Evolutionary conservation across 2,113 vertebrate species (phyloP).

Genomic region (Xyliphius kryptos): DNA sequence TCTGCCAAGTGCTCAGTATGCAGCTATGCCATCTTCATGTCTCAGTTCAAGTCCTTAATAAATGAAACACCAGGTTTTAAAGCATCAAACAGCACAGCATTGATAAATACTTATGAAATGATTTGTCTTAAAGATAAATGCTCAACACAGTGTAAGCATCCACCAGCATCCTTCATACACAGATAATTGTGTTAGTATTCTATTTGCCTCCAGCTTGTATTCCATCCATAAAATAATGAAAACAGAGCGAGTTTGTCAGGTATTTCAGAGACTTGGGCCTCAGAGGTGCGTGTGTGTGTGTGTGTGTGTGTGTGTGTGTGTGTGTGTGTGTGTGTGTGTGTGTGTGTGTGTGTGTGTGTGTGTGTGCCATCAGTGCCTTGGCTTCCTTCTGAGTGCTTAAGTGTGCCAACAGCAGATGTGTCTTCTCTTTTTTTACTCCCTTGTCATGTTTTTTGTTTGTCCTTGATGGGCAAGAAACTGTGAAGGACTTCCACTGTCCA

Average conservation of each 20-base stretch:
- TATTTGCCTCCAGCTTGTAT: constrained; percentile 39
- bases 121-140: constrained; percentile 46
- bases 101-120: constrained; percentile 52
- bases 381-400: no score
- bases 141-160: constrained; percentile 44
- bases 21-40: not conserved
- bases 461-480: constrained; percentile 29
- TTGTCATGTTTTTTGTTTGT: constrained; percentile 36
- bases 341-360: no score
- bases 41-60: constrained; percentile 18
- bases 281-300: not conserved
- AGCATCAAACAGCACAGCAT: constrained; percentile 3
- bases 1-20: constrained; percentile 3
- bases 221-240: constrained; percentile 45
- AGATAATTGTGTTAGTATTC: constrained; percentile 55
- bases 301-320: constrained; percentile 15
- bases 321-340: no score
- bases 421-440: constrained; percentile 5
- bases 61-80: constrained; percentile 16
- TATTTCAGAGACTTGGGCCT: constrained; percentile 10
- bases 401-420: no score
- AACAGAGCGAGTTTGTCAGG: constrained; percentile 36
- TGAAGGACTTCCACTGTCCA: constrained; percentile 39
- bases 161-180: constrained; percentile 51
- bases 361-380: no score